Evolutionary conservation across 1,140 invertebrate species (phyloP).

Genomic region (Wasmannia auropunctata): DNA sequence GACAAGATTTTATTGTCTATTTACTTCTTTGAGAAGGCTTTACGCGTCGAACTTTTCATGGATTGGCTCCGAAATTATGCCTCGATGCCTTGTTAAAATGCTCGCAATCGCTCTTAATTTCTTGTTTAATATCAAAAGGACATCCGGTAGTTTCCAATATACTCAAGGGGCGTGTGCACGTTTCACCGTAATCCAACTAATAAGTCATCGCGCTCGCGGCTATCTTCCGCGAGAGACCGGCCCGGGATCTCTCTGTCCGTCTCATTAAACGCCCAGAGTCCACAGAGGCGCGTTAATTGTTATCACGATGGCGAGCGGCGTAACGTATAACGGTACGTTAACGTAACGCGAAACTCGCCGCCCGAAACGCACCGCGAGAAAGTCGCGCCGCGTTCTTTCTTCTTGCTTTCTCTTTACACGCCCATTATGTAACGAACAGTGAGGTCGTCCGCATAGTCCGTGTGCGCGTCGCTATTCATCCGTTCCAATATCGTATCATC

Average conservation of each 20-base stretch:
- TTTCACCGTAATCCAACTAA: neutral
- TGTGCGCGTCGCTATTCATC: neutral
- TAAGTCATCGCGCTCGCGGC: neutral
- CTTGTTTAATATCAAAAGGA: neutral
- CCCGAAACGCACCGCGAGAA: conserved; percentile 80
- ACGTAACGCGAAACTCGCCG: conserved; percentile 67
- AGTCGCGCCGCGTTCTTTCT: conserved; percentile 81
- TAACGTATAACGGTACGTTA: conserved; percentile 77
- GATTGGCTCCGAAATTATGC: neutral
- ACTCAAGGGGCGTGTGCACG: neutral
- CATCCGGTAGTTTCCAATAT: neutral
- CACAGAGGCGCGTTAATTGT: conserved; percentile 71
- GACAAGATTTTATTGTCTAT: neutral
- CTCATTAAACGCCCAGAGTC: conserved; percentile 56
- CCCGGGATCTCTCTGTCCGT: conserved; percentile 61
- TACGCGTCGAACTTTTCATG: neutral
- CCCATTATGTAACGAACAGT: conserved; percentile 80
- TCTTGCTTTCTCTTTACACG: conserved; percentile 83
- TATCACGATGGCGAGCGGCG: conserved; percentile 23
- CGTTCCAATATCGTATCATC: conserved; percentile 14
- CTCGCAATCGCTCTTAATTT: neutral
- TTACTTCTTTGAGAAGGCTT: neutral
- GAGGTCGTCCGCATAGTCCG: conserved; percentile 62
- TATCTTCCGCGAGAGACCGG: neutral
- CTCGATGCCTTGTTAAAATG: neutral